Conservation (phyloP, 2,113 vertebrate genomes). For the Arizona elegans region DNA sequence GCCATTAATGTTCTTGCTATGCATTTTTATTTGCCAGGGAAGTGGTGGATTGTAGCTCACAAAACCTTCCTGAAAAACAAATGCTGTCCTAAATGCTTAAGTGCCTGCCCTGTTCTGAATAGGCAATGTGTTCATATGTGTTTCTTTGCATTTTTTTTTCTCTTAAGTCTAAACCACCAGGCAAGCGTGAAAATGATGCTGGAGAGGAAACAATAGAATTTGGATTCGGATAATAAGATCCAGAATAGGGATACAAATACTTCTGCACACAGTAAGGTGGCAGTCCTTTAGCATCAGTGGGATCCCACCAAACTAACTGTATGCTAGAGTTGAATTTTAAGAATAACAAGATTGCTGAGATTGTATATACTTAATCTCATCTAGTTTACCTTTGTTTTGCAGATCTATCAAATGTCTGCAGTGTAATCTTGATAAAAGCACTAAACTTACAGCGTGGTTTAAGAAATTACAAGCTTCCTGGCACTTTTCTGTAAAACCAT, state of each 20-base stretch:
- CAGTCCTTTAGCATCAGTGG: not conserved
- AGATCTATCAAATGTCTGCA: constrained; percentile 60
- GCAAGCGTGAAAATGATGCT: constrained; percentile 34
- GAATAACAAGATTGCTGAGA: constrained; percentile 44
- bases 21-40: constrained; percentile 33
- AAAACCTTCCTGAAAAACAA: constrained; percentile 34
- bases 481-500: constrained; percentile 41
- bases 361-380: constrained; percentile 51
- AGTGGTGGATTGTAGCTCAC: constrained; percentile 15
- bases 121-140: not conserved
- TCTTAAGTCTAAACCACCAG: constrained; percentile 54
- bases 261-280: not conserved
- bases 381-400: constrained; percentile 61
- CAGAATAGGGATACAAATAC: constrained; percentile 23
- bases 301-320: not conserved
- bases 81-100: constrained; percentile 49
- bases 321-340: not conserved
- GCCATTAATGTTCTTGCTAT: constrained; percentile 38
- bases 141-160: constrained; percentile 43
- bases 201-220: constrained; percentile 27
- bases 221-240: not conserved
- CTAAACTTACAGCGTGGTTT: constrained; percentile 57
- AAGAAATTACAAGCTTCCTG: constrained; percentile 52
- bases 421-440: constrained; percentile 52
- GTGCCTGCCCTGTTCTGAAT: constrained; percentile 65